These are phyloP conservation scores for Chalcis sispes DNA, from an alignment of 2,888 invertebrate genomes.

Conservation along the genomic window DNA sequence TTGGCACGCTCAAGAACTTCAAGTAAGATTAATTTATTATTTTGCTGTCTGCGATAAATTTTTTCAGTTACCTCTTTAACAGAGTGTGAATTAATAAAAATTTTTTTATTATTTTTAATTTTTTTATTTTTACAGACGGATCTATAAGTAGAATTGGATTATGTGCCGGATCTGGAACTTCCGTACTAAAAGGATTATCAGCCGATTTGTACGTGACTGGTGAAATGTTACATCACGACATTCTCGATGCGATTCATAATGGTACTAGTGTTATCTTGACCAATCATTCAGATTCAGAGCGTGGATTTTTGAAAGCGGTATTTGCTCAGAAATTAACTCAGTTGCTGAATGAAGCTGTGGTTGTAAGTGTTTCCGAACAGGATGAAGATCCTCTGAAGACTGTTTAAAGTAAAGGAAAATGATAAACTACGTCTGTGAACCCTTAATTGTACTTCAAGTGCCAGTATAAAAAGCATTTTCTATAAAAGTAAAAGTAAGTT, in stretches of 20 bases:
- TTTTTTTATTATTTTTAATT: constrained; percentile 35
- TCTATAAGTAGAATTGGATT: constrained; percentile 83
- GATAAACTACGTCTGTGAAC: too few species aligned
- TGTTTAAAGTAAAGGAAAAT: too few species aligned
- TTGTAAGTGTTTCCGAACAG: constrained; percentile 82
- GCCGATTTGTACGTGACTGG: constrained; percentile 92
- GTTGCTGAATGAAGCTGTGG: constrained; percentile 77
- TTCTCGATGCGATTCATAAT: constrained; percentile 89
- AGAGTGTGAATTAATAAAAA: background rate
- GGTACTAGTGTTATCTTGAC: constrained; percentile 90
- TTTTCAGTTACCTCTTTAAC: background rate
- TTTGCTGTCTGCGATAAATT: constrained; percentile 25
- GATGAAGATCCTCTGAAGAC: constrained; percentile 89
- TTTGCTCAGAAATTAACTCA: constrained; percentile 78
- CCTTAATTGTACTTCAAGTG: background rate
- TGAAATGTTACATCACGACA: constrained; percentile 97
- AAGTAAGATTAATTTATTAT: constrained; percentile 68
- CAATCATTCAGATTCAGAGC: constrained; percentile 95
- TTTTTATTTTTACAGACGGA: constrained; percentile 73
- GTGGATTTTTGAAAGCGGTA: constrained; percentile 85
- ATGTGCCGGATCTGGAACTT: constrained; percentile 93
- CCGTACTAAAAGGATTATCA: constrained; percentile 83
- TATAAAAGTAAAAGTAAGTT: constrained; percentile 2
- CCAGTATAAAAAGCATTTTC: constrained; percentile 29
- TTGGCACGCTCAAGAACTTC: constrained; percentile 81